phyloP scores from a whole-genome alignment of 2,797 vertebrate species.

The Thunnus albacares region DNA sequence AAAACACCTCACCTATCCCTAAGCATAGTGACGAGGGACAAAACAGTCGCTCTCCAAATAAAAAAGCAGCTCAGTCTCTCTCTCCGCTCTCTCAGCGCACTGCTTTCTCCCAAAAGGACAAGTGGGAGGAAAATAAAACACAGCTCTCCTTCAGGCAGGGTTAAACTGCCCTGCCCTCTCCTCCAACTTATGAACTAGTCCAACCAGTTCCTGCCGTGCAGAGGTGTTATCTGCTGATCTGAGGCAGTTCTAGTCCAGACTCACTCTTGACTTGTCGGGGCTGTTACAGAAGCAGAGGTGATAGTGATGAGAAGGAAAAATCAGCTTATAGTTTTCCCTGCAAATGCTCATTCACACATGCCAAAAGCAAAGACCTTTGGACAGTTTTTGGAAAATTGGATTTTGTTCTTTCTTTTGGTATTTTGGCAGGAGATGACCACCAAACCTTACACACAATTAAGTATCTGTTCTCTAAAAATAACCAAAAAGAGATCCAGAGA shows the following conservation, averaged over 20 bases:
- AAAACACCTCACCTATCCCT: constrained; percentile 66
- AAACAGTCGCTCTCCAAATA: constrained; percentile 42
- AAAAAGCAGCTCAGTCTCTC: constrained; percentile 44
- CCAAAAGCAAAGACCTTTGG: neutral
- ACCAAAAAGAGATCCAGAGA: constrained; percentile 20
- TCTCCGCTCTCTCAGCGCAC: constrained; percentile 27
- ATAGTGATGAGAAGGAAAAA: constrained; percentile 51
- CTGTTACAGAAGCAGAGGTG: constrained; percentile 54
- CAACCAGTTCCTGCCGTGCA: constrained; percentile 83
- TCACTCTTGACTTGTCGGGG: constrained; percentile 73
- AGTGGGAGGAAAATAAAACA: constrained; percentile 62
- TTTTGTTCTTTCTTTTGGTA: constrained; percentile 6
- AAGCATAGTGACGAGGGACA: constrained; percentile 52
- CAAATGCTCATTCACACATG: constrained; percentile 9
- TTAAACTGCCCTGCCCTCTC: constrained; percentile 84
- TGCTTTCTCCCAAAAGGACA: constrained; percentile 67
- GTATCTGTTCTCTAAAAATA: constrained; percentile 5
- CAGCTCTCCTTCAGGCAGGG: constrained; percentile 74
- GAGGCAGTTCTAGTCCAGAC: constrained; percentile 70
- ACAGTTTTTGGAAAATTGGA: neutral
- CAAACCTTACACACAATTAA: no score
- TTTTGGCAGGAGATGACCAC: neutral
- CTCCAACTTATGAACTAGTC: constrained; percentile 84
- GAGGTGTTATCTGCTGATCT: constrained; percentile 81
- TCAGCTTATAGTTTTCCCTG: constrained; percentile 6